Evolutionary conservation across 2,797 vertebrate genomes (phyloP), one percentile per base, ranked within the genome.

Genomic region (Gephyroberyx darwinii): DNA sequence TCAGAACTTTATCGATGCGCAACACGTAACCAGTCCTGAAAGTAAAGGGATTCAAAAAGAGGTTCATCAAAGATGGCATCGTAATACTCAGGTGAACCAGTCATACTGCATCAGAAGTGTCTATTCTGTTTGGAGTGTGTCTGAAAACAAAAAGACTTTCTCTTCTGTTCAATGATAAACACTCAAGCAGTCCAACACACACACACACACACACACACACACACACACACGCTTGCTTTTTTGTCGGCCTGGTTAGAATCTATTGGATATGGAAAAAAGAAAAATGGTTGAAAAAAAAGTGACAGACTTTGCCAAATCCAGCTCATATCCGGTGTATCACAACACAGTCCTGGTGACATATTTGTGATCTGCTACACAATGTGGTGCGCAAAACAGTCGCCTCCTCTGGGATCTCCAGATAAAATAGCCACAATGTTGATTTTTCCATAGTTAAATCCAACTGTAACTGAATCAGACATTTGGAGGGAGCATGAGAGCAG

Each of bases 351-450:
- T 12, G n/a, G 17, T 48, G 30, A 33, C 17, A 35, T 50, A 39
- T 9, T 33, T 62, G 43, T 50, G 60, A 48, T 43, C 33, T 50
- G 30, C 50, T 50, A 33, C 60, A 63, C 60, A 50, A 62, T 19
- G 26, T 48, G 9, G 16, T 48, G 14, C 20, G 31, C 22, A 62
- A 50, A 48, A 26, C 48, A 31, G 50, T 50, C 45, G 48, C 30
- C 30, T 17, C 17, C 47, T n/a, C 33, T 50, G 60, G 45, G 31
- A 63, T 50, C 9, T 33, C 26, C 8, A 50, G 45, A 63, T 41
- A 39, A 39, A 59, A 41, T 45, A 33, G 43, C 17, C 10, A 10
- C 13, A 17, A 2, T 26, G 26, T 26, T 26, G 26, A 26, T 26
- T 26, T 52, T 51, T 51, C 31, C 39, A 51, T 37, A 37, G 31